These are phyloP conservation scores for Heliconius hermathena DNA, from an alignment of 1,140 invertebrate genomes.

Conservation along the genomic window DNA sequence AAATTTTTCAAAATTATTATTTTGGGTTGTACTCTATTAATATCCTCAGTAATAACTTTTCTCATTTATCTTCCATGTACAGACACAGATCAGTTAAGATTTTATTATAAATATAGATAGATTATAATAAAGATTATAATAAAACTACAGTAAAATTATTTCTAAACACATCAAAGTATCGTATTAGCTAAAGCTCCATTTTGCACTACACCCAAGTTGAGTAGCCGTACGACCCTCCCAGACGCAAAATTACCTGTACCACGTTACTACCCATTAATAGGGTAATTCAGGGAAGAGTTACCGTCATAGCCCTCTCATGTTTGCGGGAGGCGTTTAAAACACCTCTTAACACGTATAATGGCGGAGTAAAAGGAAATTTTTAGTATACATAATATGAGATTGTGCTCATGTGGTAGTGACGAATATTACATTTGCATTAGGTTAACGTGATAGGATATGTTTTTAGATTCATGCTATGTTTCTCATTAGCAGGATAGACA, in stretches of 20 bases:
- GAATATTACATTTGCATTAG: slow-evolving; percentile 2
- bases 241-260: slow-evolving; percentile 30
- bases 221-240: slow-evolving; percentile 7
- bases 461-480: background rate
- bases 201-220: background rate
- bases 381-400: slow-evolving; percentile 19
- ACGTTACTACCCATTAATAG: slow-evolving; percentile 38
- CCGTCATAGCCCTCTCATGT: slow-evolving; percentile 32
- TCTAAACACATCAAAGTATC: background rate
- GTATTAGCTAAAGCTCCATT: background rate
- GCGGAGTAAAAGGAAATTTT: slow-evolving; percentile 30
- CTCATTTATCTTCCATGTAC: too few species aligned
- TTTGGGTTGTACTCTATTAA: too few species aligned
- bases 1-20: too few species aligned
- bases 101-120: too few species aligned
- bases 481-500: too few species aligned
- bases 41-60: too few species aligned
- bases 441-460: background rate
- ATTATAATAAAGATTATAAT: too few species aligned
- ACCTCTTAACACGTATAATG: slow-evolving; percentile 38
- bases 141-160: too few species aligned
- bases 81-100: too few species aligned
- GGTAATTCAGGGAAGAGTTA: slow-evolving; percentile 35
- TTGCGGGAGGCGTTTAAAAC: slow-evolving; percentile 29
- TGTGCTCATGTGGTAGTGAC: slow-evolving; percentile 15